phyloP scores from a whole-genome alignment of 2,113 vertebrate species.

The Callorhinus ursinus region DNA sequence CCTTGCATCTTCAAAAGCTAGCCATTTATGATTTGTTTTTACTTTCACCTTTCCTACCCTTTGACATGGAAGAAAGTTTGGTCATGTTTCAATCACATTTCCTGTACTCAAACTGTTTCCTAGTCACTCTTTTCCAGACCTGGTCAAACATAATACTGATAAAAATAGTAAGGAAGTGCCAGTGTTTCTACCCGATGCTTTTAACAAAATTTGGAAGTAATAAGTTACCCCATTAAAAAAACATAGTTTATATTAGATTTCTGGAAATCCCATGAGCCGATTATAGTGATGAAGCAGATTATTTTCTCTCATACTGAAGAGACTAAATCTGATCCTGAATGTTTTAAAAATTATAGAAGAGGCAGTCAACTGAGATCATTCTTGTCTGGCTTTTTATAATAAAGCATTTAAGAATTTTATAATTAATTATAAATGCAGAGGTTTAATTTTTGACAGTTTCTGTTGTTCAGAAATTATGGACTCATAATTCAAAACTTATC shows the following conservation, averaged over 20 bases:
- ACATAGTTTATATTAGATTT: not conserved
- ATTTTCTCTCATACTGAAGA: conserved; percentile 17
- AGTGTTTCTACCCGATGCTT: not conserved
- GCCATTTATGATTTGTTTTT: not conserved
- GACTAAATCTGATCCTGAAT: not conserved
- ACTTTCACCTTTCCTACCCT: not conserved
- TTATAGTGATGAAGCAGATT: not conserved
- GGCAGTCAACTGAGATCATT: not conserved
- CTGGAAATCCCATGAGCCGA: not conserved
- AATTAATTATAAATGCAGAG: not conserved
- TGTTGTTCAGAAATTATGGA: not conserved
- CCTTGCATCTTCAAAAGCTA: not conserved
- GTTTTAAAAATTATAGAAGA: not conserved
- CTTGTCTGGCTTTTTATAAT: not conserved
- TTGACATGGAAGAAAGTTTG: not conserved
- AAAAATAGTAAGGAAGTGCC: not conserved
- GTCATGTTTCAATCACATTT: not conserved
- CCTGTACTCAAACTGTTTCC: not conserved
- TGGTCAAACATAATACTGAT: not conserved
- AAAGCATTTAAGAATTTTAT: not conserved
- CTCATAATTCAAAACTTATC: not conserved
- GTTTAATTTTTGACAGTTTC: conserved; percentile 38
- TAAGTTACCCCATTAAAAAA: not conserved
- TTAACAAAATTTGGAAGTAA: not conserved
- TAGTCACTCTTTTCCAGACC: not conserved